phyloP scores from a whole-genome alignment of 2,888 invertebrate genomes.

The Pheosia gnoma region DNA sequence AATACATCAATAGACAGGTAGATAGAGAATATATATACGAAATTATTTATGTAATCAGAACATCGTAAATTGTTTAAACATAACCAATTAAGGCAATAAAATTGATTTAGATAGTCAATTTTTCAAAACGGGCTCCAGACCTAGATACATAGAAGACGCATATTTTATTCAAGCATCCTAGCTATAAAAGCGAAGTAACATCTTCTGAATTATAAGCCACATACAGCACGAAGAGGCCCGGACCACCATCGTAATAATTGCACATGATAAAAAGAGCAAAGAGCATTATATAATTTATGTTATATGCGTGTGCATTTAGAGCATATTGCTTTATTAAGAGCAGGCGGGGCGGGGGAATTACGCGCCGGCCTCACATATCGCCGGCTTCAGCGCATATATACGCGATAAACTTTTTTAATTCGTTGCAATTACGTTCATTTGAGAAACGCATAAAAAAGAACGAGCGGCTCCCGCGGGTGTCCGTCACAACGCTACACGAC shows the following conservation, averaged over 20 bases:
- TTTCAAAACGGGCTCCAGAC: not conserved
- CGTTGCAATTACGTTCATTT: slow-evolving; percentile 75
- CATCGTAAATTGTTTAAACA: slow-evolving; percentile 49
- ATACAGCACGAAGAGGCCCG: slow-evolving; percentile 60
- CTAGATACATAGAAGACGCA: slow-evolving; percentile 51
- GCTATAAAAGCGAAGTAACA: slow-evolving; percentile 60
- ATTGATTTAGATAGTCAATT: not conserved
- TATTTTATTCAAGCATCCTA: slow-evolving; percentile 56
- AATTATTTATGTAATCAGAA: slow-evolving; percentile 55
- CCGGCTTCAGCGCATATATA: slow-evolving; percentile 59
- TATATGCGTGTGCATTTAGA: slow-evolving; percentile 81
- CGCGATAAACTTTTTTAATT: slow-evolving; percentile 74
- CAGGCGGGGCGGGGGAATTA: slow-evolving; percentile 71
- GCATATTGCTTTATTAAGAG: slow-evolving; percentile 82
- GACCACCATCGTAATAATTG: slow-evolving; percentile 81
- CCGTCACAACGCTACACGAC: slow-evolving; percentile 56
- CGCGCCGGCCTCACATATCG: slow-evolving; percentile 59
- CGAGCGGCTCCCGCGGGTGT: slow-evolving; percentile 63
- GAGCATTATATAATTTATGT: slow-evolving; percentile 75
- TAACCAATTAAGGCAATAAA: slow-evolving; percentile 49
- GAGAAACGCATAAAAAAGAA: slow-evolving; percentile 69
- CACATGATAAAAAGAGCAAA: slow-evolving; percentile 76
- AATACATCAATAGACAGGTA: slow-evolving; percentile 42
- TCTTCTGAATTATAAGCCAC: slow-evolving; percentile 76
- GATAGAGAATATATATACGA: slow-evolving; percentile 54